Percentiles rank a stretch among this genome's conserved stretches.
Conservation (phyloP, 2,888 invertebrate species). For the Bellardia bayeri region DNA sequence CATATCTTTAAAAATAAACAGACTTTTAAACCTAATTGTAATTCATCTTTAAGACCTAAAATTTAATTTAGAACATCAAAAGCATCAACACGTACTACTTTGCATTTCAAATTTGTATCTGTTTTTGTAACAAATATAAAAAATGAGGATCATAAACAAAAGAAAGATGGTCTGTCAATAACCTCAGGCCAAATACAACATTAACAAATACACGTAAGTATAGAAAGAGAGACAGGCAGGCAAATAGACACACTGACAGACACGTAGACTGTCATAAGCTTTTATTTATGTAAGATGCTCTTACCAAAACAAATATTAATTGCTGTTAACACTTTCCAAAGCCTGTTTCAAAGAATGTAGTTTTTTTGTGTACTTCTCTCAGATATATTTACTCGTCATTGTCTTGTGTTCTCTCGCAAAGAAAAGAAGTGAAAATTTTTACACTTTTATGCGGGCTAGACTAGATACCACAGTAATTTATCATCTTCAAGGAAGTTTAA, state of each 20-base stretch:
- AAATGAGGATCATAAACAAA: constrained; percentile 48
- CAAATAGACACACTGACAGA: background rate
- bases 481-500: constrained; percentile 58
- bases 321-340: constrained; percentile 66
- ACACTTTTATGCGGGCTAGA: constrained; percentile 60
- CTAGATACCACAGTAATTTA: constrained; percentile 46
- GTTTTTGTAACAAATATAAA: constrained; percentile 22
- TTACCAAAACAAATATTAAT: constrained; percentile 59
- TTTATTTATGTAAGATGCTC: constrained; percentile 7
- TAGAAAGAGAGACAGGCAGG: background rate
- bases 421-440: constrained; percentile 59
- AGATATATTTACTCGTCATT: background rate
- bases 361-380: background rate
- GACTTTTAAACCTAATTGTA: constrained; percentile 32
- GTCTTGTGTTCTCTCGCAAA: background rate
- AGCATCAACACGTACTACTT: constrained; percentile 57
- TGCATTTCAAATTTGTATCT: constrained; percentile 48
- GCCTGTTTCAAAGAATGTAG: constrained; percentile 17
- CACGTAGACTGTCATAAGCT: constrained; percentile 6
- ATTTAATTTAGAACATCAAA: constrained; percentile 60
- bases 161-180: constrained; percentile 70
- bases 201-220: constrained; percentile 30
- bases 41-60: constrained; percentile 26
- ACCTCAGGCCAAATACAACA: constrained; percentile 62
- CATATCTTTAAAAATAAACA: constrained; percentile 1